phyloP scores from a whole-genome alignment of 2,888 invertebrate genomes.

The Tiphia femorata region DNA sequence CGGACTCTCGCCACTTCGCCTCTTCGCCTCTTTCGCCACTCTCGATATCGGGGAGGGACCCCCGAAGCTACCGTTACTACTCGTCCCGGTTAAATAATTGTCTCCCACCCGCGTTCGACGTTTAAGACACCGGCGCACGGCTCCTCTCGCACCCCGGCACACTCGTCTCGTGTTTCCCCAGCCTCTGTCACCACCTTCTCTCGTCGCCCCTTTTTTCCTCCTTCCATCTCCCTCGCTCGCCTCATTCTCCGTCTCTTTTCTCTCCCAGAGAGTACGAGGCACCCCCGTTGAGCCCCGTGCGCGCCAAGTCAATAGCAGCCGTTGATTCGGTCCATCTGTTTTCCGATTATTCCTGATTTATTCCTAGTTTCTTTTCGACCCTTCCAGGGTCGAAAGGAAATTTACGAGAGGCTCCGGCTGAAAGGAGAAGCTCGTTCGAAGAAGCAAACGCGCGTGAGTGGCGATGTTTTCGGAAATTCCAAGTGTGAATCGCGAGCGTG shows the following conservation, averaged over 20 bases:
- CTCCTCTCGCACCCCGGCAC: conserved; percentile 3
- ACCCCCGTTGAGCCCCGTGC: conserved; percentile 34
- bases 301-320: conserved; percentile 57
- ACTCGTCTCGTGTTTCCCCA: too few species aligned
- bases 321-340: conserved; percentile 51
- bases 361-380: conserved; percentile 26
- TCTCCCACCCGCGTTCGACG: conserved; percentile 54
- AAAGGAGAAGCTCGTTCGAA: neutral
- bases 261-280: too few species aligned
- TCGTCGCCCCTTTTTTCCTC: conserved; percentile 29
- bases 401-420: neutral
- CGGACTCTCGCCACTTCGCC: conserved; percentile 59
- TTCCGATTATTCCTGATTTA: conserved; percentile 60
- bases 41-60: too few species aligned
- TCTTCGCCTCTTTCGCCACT: conserved; percentile 26
- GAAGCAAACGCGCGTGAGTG: too few species aligned
- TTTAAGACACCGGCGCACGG: conserved; percentile 60
- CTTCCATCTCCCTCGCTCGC: conserved; percentile 31
- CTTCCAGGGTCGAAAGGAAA: neutral
- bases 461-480: too few species aligned
- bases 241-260: conserved; percentile 42
- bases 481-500: too few species aligned
- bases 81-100: conserved; percentile 65
- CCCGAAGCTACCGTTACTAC: conserved; percentile 41
- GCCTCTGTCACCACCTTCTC: conserved; percentile 5